Conservation (phyloP, 2,113 vertebrate species). For the Peucedramus taeniatus region DNA sequence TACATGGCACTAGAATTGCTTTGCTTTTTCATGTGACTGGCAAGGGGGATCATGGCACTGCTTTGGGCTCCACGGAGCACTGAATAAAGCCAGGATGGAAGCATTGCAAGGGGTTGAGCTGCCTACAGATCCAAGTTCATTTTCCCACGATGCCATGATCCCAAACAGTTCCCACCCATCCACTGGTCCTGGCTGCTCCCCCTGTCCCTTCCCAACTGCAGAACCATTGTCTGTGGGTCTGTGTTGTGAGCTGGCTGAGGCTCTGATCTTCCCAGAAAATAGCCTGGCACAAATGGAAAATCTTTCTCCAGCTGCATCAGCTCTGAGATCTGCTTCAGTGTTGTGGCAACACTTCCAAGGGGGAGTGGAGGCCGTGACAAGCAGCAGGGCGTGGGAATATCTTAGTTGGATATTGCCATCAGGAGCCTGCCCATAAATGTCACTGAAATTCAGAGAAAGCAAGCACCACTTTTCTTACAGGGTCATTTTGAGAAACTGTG, state of each 20-base stretch:
- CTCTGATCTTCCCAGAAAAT: background rate
- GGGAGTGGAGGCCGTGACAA: background rate
- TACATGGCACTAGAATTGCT: background rate
- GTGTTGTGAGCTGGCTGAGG: background rate
- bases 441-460: background rate
- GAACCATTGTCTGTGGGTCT: background rate
- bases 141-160: accelerated
- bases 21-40: background rate
- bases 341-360: background rate
- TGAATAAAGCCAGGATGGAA: background rate
- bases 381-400: background rate
- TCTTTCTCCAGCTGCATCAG: background rate
- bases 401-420: background rate
- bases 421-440: background rate
- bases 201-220: accelerated
- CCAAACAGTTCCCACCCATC: background rate
- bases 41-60: background rate
- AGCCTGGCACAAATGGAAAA: background rate
- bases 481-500: background rate
- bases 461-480: background rate
- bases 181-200: background rate
- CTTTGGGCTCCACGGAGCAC: accelerated
- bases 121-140: background rate
- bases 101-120: background rate
- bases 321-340: background rate